Conservation (phyloP, 64 coral and sea anemone species). For the Acropora yongei region DNA sequence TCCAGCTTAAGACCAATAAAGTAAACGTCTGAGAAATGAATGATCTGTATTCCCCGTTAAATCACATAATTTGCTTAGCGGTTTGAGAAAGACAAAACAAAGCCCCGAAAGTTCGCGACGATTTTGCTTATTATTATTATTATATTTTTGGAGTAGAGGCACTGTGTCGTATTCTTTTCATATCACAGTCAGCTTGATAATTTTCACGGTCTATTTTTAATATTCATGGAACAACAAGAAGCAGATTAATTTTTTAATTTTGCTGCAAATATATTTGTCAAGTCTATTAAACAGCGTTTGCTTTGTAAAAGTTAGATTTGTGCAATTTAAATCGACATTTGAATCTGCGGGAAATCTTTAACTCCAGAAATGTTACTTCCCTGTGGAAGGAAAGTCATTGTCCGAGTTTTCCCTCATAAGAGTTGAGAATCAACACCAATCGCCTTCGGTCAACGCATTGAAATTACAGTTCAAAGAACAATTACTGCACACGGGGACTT, state of each 20-base stretch:
- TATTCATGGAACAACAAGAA: slow-evolving; percentile 38
- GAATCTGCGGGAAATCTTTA: slow-evolving; percentile 46
- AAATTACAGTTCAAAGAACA: slow-evolving; percentile 52
- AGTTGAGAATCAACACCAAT: not conserved
- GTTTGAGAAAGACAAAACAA: slow-evolving; percentile 46
- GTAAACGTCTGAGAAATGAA: slow-evolving; percentile 37
- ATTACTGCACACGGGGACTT: slow-evolving; percentile 61
- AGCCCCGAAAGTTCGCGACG: not conserved
- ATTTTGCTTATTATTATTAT: too few species aligned
- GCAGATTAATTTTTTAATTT: slow-evolving; percentile 86
- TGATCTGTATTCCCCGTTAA: slow-evolving; percentile 30
- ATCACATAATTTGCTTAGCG: slow-evolving; percentile 33
- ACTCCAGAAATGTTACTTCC: slow-evolving; percentile 29
- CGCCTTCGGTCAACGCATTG: slow-evolving; percentile 14
- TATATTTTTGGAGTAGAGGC: slow-evolving; percentile 16
- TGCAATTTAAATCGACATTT: slow-evolving; percentile 81
- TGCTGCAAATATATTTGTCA: slow-evolving; percentile 80
- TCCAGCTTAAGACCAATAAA: slow-evolving; percentile 49
- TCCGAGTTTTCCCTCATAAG: not conserved
- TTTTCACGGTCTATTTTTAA: slow-evolving; percentile 39
- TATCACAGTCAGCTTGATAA: not conserved
- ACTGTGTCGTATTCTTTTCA: slow-evolving; percentile 7
- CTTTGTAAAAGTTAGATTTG: slow-evolving; percentile 74
- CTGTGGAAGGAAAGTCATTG: slow-evolving; percentile 10
- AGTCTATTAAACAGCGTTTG: slow-evolving; percentile 95